Base-by-base conservation (phyloP, 1,140 invertebrate species). In the Diploscapter pachys region DNA sequence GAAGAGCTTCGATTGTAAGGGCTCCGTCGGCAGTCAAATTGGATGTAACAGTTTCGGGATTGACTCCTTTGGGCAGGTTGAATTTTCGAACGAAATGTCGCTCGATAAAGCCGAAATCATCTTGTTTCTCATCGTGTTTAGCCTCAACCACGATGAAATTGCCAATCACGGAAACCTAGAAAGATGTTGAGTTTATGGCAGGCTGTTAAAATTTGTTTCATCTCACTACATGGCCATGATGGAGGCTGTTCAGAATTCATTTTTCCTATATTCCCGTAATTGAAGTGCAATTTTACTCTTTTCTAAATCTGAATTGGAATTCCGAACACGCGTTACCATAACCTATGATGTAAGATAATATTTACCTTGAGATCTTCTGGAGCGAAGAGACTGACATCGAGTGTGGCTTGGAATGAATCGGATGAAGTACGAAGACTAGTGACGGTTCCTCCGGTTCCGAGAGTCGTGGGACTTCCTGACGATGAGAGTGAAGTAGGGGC, bases 61-160 rank as follows among this genome's bases (percentile, higher is more conserved):
- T 61, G 8, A 79, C 77, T 48, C 55, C 63, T 50, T 69, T 73
- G 13, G 78, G 78, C 9, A 79, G 77, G 50, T 63, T 57, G 69
- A 78, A 79, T 13, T 75, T 77, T 49, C 78, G 71, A 31, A 62
- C 72, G 72, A 79, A 79, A 49, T 49, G 51, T 0, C 78, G 53
- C 63, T 72, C 57, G 64, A 79, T 79, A 3, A 54, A 48, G 56
- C 79, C 79, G 31, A 73, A 64, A 2, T 81, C 68, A 55, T 80
- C 79, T 9, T 59, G 69, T 52, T 80, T 80, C 74, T 80, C 79
- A n/a, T 62, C 73, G 48, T 79, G 77, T 0, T 66, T 78, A 56
- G 73, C 79, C 55, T 80, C 79, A 52, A 80, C 67, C 3, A 80
- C 70, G 55, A 80, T 77, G 11, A 52, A 49, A 13, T 66, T 48